Conservation (phyloP, 2,888 invertebrate genomes). For the Yponomeuta malinellus region DNA sequence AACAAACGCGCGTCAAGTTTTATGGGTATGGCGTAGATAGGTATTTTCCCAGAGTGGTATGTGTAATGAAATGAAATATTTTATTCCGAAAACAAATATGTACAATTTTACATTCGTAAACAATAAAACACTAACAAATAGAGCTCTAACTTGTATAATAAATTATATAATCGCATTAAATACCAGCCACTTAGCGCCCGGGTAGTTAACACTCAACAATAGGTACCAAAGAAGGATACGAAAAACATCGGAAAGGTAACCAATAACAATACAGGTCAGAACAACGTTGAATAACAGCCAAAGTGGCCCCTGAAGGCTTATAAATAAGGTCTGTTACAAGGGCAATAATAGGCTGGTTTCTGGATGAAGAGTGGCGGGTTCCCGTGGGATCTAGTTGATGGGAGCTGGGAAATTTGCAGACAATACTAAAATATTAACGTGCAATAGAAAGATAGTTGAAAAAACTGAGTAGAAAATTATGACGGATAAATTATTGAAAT, state of each 20-base stretch:
- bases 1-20: too few relatives aligned
- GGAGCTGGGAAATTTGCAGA: constrained; percentile 9
- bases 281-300: neutral
- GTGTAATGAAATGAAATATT: too few relatives aligned
- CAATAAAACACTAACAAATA: too few relatives aligned
- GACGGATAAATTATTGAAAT: too few relatives aligned
- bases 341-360: neutral
- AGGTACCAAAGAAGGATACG: constrained; percentile 1
- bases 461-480: too few relatives aligned
- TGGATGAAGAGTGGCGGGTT: constrained; percentile 5
- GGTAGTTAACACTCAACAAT: neutral
- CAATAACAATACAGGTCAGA: neutral
- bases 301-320: neutral
- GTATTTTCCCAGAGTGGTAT: too few relatives aligned
- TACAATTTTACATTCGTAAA: too few relatives aligned
- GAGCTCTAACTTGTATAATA: neutral
- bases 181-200: neutral
- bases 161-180: neutral
- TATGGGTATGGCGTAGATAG: too few relatives aligned
- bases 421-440: neutral
- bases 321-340: neutral
- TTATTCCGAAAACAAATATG: too few relatives aligned
- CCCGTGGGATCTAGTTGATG: constrained; percentile 1
- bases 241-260: constrained; percentile 1
- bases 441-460: too few relatives aligned